Evolutionary conservation across 2,888 invertebrate genomes (phyloP), one percentile per base, ranked within the genome.

Genomic region (Hirtodrosophila confusa): DNA sequence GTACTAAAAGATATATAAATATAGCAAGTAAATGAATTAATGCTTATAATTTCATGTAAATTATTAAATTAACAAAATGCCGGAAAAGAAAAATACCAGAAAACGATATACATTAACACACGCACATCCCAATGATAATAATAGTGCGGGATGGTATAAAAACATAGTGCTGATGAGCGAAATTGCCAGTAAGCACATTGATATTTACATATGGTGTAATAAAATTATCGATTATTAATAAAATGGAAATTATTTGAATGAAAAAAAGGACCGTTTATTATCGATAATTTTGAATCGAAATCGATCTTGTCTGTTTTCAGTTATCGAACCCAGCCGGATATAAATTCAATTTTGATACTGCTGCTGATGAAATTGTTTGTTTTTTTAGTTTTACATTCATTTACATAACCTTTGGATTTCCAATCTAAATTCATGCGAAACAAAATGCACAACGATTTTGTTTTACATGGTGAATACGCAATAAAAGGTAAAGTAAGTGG

Each of bases 191-290:
- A 37, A 54, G 50, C 44, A 68, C 43, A 78, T 47, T 64, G 75
- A 86, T 86, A 85, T 80, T 85, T 80, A 74, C 71, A 87, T 87
- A 87, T 87, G 87, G 86, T 82, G 79, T 82, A 87, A 82, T 78
- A 67, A 71, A 75, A 85, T 82, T 78, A 82, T 82, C 80, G 73
- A 84, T 78, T 78, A 86, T 78, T 66, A 84, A 78, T 82, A 76
- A 76, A 71, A 71, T 47, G 35, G 55, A 67, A 71, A 78, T 78
- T 75, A 78, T 87, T 79, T 78, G 68, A 82, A 75, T 41, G 65
- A 63, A 64, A 76, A 60, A 55, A 61, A 31, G 3, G 5, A 31
- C 9, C 7, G 31, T 7, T 9, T 9, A 1, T 8, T 8, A 31
- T 31, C 3, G 7, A 27, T 31, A 7, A 31, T 0, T 27, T 27